These are phyloP conservation scores for Melanerpes formicivorus DNA, from an alignment of 2,113 vertebrate species.

Conservation along the genomic window DNA sequence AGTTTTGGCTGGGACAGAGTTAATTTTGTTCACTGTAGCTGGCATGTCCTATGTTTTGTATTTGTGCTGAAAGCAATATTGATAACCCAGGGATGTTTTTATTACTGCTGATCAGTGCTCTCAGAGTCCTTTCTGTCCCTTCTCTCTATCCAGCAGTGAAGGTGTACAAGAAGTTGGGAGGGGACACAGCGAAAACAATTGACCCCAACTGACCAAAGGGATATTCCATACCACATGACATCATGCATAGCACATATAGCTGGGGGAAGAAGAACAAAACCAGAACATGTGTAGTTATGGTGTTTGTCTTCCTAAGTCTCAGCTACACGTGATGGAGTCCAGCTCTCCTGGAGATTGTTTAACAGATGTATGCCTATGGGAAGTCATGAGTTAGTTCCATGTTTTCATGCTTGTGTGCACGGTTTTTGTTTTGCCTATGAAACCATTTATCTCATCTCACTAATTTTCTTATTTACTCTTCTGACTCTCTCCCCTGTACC, in stretches of 20 bases:
- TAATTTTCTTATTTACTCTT: neutral
- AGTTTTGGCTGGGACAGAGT: neutral
- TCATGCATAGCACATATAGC: neutral
- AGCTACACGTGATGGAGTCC: fast-evolving
- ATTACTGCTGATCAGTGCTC: fast-evolving
- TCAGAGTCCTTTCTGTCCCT: neutral
- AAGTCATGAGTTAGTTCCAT: neutral
- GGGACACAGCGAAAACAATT: neutral
- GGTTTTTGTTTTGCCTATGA: neutral
- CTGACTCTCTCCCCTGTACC: neutral
- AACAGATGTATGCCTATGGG: neutral
- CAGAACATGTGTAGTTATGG: fast-evolving
- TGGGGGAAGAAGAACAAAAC: neutral
- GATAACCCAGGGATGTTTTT: neutral
- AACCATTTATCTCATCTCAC: neutral
- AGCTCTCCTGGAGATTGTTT: neutral
- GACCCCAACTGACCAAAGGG: neutral
- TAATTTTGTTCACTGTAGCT: neutral
- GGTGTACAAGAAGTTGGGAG: neutral
- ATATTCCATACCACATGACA: fast-evolving
- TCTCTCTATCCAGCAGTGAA: fast-evolving
- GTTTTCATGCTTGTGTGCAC: fast-evolving
- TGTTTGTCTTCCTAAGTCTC: fast-evolving
- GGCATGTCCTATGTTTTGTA: fast-evolving
- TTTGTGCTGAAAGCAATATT: neutral